Percentiles rank a stretch among this genome's conserved stretches.
Conservation (phyloP, 2,797 vertebrate genomes). For the Macropus fuliginosus region DNA sequence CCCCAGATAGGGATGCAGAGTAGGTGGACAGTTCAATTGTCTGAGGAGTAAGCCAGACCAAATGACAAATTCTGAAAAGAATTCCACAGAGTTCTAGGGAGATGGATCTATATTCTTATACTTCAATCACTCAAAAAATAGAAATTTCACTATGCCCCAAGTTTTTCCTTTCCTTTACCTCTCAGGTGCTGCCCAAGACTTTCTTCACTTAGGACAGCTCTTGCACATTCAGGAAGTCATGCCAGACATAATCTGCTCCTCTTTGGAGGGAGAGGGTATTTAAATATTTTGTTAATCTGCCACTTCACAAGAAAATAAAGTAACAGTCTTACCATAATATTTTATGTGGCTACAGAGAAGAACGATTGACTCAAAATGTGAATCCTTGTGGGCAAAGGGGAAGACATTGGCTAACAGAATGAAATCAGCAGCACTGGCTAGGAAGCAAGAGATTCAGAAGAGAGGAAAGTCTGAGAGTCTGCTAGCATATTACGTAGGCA, state of each 20-base stretch:
- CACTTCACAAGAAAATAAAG: not conserved
- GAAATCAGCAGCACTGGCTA: not conserved
- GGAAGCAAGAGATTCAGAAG: slow-evolving; percentile 22
- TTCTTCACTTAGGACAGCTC: no score
- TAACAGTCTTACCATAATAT: not conserved
- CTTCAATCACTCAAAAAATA: not conserved
- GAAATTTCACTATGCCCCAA: not conserved
- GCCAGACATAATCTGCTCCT: not conserved
- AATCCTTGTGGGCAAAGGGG: not conserved
- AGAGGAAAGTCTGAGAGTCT: slow-evolving; percentile 1
- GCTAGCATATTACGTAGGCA: slow-evolving; percentile 8
- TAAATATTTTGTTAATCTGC: not conserved
- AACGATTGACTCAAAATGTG: not conserved
- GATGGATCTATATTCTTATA: not conserved
- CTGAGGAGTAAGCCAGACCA: slow-evolving; percentile 11
- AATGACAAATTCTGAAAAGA: slow-evolving; percentile 1
- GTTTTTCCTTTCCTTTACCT: not conserved
- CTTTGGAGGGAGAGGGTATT: not conserved
- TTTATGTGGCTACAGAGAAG: slow-evolving; percentile 11
- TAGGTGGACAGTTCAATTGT: slow-evolving; percentile 9
- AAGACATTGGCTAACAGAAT: not conserved
- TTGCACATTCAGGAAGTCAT: not conserved
- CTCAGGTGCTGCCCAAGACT: no score
- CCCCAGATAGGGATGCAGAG: not conserved
- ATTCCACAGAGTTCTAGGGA: not conserved